Evolutionary conservation across 2,888 invertebrate genomes (phyloP), one percentile per base, ranked within the genome.

Genomic region (Criorhina ranunculi): DNA sequence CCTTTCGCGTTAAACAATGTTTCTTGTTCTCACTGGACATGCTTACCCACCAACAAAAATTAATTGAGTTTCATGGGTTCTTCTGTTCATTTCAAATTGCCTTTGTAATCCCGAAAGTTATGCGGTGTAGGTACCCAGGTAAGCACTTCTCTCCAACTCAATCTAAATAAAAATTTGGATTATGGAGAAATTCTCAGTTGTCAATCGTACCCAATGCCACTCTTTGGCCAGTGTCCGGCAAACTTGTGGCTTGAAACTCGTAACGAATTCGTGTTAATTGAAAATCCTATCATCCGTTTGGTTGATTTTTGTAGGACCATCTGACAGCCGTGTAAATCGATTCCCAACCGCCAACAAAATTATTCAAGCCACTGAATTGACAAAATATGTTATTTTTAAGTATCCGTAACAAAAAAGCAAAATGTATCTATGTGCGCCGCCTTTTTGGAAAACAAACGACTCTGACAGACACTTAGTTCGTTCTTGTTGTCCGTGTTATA

Each of bases 251-350:
- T 67, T 46, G 37, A 55, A 55, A 67, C 53, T 46, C 72, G 73
- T 75, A 80, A 85, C 85, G 70, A 85, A 80, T 85, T 76, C 80
- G 70, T 80, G 85, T 85, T 85, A 85, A 85, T 76, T 85, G 76
- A 59, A 76, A 80, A 80, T 79, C 85, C 80, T 60, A 85, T 83
- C 83, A 79, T 83, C 64, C 60, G 80, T 70, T 76, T 85, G 80
- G 85, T 37, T 76, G 85, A 53, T 40, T 69, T 70, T 31, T 59
- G 29, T 42, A 37, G n/a, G 66, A 73, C 80, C 72, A 46, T 67
- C 53, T 66, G 82, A 78, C 78, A 85, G 55, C 33, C 85, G 60
- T 44, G 70, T 49, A 79, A 85, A 80, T 85, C 40, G 49, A 80
- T 76, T 85, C 51, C 7, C 12, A 60, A 31, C 62, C 49, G 42